These are phyloP conservation scores for Gortyna flavago DNA, from an alignment of 2,888 invertebrate species.

Conservation along the genomic window DNA sequence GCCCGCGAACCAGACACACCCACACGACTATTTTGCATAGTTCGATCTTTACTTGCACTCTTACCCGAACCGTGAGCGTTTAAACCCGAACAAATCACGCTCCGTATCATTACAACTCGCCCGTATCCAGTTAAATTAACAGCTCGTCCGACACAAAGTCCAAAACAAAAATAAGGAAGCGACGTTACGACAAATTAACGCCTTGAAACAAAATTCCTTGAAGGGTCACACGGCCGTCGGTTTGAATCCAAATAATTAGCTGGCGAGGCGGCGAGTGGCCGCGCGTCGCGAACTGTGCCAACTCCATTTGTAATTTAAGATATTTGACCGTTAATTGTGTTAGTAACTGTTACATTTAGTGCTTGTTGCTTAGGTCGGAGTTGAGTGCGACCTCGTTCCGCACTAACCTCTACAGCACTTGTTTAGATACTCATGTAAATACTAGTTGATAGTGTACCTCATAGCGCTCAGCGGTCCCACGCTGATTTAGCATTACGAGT, in stretches of 20 bases:
- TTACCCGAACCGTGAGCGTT: slow-evolving; percentile 38
- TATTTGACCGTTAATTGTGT: slow-evolving; percentile 87
- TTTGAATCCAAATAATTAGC: slow-evolving; percentile 86
- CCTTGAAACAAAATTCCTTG: slow-evolving; percentile 78
- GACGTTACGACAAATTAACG: slow-evolving; percentile 75
- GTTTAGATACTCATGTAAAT: slow-evolving; percentile 80
- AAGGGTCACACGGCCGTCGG: slow-evolving; percentile 79
- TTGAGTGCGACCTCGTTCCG: slow-evolving; percentile 76
- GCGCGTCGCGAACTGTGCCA: slow-evolving; percentile 83
- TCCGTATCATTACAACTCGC: slow-evolving; percentile 43
- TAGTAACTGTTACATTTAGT: slow-evolving; percentile 87
- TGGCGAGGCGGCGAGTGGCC: slow-evolving; percentile 83
- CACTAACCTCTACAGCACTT: slow-evolving; percentile 72
- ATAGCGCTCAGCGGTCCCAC: slow-evolving; percentile 79
- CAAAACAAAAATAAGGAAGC: slow-evolving; percentile 73
- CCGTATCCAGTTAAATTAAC: slow-evolving; percentile 53
- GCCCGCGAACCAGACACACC: slow-evolving; percentile 80
- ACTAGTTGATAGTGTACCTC: slow-evolving; percentile 80
- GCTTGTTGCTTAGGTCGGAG: slow-evolving; percentile 85
- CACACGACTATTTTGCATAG: slow-evolving; percentile 86
- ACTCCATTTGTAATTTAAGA: slow-evolving; percentile 87
- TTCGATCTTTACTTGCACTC: slow-evolving; percentile 75
- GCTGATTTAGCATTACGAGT: slow-evolving; percentile 80
- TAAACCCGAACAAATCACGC: slow-evolving; percentile 41
- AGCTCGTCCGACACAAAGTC: slow-evolving; percentile 64